phyloP scores from a whole-genome alignment of 2,113 vertebrate genomes.

The Echinops telfairi region DNA sequence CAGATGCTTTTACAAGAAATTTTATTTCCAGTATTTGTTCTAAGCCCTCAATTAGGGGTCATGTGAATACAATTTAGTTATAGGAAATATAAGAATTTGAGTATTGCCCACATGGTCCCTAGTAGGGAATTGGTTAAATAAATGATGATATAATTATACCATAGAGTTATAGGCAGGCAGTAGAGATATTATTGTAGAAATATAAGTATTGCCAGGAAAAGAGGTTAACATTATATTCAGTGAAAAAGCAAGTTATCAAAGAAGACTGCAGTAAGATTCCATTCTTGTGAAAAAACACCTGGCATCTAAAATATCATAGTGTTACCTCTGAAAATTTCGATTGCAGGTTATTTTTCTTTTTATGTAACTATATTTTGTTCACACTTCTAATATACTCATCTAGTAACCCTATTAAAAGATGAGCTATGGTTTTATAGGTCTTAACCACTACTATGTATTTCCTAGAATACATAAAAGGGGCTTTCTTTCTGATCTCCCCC shows the following conservation, averaged over 20 bases:
- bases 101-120: background rate
- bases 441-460: background rate
- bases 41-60: background rate
- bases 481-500: background rate
- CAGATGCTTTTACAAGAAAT: background rate
- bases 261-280: background rate
- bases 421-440: background rate
- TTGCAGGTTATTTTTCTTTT: background rate
- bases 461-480: background rate
- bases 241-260: conserved; percentile 20
- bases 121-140: background rate
- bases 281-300: conserved; percentile 2
- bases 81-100: conserved; percentile 10
- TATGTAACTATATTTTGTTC: background rate
- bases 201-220: background rate
- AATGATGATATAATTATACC: background rate
- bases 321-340: background rate
- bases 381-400: background rate
- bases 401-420: background rate
- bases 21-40: background rate
- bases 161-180: background rate
- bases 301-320: background rate
- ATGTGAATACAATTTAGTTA: background rate
- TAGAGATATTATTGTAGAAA: conserved; percentile 25
- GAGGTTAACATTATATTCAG: background rate